A percentile compares a stretch with the other conserved stretches of the same genome.
Conservation (phyloP, 2,797 vertebrate genomes). For the Phyllotis vaccarum region DNA sequence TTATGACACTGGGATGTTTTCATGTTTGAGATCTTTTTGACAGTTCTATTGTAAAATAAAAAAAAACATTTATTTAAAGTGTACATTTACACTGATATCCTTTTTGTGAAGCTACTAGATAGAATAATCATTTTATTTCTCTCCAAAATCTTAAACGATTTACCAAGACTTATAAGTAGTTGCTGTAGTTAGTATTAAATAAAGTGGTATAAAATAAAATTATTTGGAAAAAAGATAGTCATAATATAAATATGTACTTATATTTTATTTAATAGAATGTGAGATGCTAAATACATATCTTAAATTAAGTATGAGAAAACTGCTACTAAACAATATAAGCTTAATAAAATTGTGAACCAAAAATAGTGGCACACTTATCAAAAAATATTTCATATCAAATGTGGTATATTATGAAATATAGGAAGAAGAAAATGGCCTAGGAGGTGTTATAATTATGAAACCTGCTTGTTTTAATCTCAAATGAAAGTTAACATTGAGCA, state of each 20-base stretch:
- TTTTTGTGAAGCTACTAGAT: neutral
- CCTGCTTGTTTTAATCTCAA: neutral
- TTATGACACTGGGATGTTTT: neutral
- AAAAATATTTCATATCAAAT: neutral
- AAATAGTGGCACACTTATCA: neutral
- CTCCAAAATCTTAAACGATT: neutral
- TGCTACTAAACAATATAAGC: neutral
- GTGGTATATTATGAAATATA: neutral
- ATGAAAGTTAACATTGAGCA: neutral
- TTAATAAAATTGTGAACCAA: neutral
- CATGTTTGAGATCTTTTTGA: neutral
- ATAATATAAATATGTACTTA: neutral
- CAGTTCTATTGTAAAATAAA: neutral
- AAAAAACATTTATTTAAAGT: neutral
- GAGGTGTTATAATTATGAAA: neutral
- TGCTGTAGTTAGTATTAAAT: neutral
- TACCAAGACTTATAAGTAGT: neutral
- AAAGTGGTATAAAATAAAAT: neutral
- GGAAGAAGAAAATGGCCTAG: neutral
- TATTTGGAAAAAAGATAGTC: neutral
- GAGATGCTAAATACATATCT: neutral
- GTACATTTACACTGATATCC: neutral
- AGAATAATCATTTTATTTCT: neutral
- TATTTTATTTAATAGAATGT: neutral
- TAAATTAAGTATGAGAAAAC: neutral